These are phyloP conservation scores for Proterorhinus semilunaris DNA, from an alignment of 2,113 vertebrate species.

Conservation along the genomic window DNA sequence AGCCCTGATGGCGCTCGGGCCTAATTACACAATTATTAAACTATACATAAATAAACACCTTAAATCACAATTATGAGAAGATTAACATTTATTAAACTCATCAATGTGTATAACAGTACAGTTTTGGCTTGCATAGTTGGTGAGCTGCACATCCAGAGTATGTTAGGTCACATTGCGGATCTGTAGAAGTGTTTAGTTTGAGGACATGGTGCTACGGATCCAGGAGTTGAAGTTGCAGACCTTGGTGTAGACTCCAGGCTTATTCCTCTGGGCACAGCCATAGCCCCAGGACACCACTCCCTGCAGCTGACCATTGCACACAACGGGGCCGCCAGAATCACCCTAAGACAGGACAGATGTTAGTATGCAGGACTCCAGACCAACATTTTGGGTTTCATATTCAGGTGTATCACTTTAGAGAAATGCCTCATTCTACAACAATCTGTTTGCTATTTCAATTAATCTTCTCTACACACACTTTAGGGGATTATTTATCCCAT, in stretches of 20 bases:
- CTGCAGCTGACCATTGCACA: conserved; percentile 78
- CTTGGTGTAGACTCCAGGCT: conserved; percentile 82
- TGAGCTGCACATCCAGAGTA: background rate
- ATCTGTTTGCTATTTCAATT: no score
- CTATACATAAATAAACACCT: no score
- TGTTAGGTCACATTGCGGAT: background rate
- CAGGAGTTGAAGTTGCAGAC: conserved; percentile 81
- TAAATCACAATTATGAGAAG: no score
- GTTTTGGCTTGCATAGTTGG: background rate
- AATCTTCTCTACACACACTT: no score
- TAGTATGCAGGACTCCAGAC: background rate
- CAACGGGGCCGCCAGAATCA: conserved; percentile 85
- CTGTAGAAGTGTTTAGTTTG: conserved; percentile 53
- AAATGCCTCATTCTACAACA: no score
- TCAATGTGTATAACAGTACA: background rate
- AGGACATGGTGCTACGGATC: conserved; percentile 71
- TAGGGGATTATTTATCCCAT: no score
- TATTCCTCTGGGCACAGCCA: conserved; percentile 78
- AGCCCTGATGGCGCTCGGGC: no score
- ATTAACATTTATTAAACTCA: background rate
- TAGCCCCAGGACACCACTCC: conserved; percentile 87
- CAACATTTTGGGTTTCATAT: no score
- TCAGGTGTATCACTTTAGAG: no score
- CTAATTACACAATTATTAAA: no score
- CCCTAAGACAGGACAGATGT: conserved; percentile 65